phyloP scores from a whole-genome alignment of 2,888 invertebrate species.

The Amaurobius ferox region DNA sequence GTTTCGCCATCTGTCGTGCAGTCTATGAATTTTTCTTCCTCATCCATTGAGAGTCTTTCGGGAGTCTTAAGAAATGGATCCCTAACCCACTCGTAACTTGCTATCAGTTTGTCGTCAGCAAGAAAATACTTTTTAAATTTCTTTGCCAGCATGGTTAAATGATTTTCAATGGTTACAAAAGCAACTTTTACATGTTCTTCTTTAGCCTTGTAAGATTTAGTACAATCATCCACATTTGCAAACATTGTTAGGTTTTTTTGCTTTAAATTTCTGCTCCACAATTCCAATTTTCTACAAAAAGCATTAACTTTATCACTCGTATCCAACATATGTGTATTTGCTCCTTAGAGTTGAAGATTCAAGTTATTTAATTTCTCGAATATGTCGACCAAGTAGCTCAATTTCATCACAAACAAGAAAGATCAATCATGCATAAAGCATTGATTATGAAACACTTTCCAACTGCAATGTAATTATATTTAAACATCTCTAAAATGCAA shows the following conservation, averaged over 20 bases:
- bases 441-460: no score
- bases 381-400: conserved; percentile 50
- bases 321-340: conserved; percentile 39
- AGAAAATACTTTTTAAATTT: conserved; percentile 29
- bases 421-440: no score
- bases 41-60: conserved; percentile 41
- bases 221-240: conserved; percentile 43
- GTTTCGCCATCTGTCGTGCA: no score
- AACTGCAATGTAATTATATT: no score
- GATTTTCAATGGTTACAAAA: conserved; percentile 9
- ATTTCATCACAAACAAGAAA: no score
- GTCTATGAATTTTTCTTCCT: conserved; percentile 16
- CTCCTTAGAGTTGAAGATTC: conserved; percentile 45
- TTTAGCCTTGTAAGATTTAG: conserved; percentile 25
- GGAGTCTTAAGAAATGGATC: conserved; percentile 44
- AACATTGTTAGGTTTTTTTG: conserved; percentile 48
- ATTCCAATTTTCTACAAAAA: conserved; percentile 54
- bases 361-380: conserved; percentile 48
- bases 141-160: background rate
- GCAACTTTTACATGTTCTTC: conserved; percentile 28
- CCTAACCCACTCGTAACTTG: conserved; percentile 65
- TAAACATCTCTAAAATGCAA: no score
- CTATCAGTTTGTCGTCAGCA: conserved; percentile 43
- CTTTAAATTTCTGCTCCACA: conserved; percentile 57
- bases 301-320: conserved; percentile 48